Evolutionary conservation across 2,113 vertebrate genomes (phyloP).

Genomic region (Heloderma charlesbogerti): DNA sequence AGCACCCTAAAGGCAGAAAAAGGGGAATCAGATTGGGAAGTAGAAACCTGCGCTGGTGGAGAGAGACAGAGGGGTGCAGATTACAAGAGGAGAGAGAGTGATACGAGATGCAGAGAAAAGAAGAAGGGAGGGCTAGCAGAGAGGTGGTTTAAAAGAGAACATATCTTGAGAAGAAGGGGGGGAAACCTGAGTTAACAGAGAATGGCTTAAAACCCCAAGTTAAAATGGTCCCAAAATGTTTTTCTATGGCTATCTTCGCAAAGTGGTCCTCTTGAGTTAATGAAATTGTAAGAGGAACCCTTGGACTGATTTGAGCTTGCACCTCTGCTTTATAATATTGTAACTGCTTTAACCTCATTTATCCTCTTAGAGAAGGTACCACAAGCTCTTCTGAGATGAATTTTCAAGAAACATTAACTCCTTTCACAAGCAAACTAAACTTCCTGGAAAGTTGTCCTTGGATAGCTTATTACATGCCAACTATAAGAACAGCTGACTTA

Average conservation of each 20-base stretch:
- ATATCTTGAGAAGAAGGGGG: neutral
- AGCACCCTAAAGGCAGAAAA: neutral
- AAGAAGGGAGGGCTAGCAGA: too few relatives aligned
- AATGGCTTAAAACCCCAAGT: neutral
- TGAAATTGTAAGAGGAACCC: neutral
- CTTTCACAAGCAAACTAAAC: constrained; percentile 12
- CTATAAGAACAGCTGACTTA: constrained; percentile 12
- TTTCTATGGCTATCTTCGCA: neutral
- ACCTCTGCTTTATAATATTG: neutral
- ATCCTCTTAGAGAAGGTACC: neutral
- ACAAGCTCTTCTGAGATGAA: neutral
- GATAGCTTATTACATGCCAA: neutral
- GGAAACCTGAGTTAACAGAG: neutral
- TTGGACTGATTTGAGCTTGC: neutral
- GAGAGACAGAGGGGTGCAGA: neutral
- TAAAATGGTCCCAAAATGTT: neutral
- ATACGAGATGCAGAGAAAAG: neutral
- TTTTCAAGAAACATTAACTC: constrained; percentile 9
- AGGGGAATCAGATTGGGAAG: neutral
- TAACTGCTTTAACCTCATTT: neutral
- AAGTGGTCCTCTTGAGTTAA: neutral
- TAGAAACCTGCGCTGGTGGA: too few relatives aligned
- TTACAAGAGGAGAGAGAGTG: neutral
- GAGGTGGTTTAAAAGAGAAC: neutral
- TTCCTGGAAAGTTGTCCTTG: constrained; percentile 27